Evolutionary conservation across 1,140 invertebrate species (phyloP).

Genomic region (Contarinia nasturtii): DNA sequence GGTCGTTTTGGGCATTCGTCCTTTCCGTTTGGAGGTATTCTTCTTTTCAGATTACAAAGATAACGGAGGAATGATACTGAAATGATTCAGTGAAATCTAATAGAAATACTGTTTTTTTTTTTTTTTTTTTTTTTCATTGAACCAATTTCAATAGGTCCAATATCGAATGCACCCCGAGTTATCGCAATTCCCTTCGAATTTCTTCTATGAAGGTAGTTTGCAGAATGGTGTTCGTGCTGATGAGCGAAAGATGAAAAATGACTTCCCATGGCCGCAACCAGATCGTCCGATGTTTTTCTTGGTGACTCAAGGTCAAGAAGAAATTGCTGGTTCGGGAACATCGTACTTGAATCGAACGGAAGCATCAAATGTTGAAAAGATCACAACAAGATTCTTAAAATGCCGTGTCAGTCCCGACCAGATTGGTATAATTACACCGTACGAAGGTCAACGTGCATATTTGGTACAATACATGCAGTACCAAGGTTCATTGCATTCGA

Average conservation of each 20-base stretch:
- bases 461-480: constrained; percentile 98
- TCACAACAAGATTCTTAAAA: constrained; percentile 82
- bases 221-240: constrained; percentile 97
- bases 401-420: constrained; percentile 93
- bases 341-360: constrained; percentile 98
- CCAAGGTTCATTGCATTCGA: constrained; percentile 88
- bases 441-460: constrained; percentile 97
- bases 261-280: constrained; percentile 93
- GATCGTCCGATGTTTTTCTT: constrained; percentile 99
- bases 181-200: constrained; percentile 94
- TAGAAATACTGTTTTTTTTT: no score
- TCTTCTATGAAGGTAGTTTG: constrained; percentile 97
- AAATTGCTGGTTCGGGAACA: constrained; percentile 95
- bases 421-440: constrained; percentile 99
- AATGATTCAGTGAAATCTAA: no score
- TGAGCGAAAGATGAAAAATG: constrained; percentile 77
- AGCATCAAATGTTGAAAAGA: constrained; percentile 95
- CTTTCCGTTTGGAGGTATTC: constrained; percentile 84
- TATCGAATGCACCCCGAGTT: constrained; percentile 98
- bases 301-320: constrained; percentile 94
- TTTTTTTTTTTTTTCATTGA: no score
- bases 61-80: no score
- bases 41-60: no score
- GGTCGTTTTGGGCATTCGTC: constrained; percentile 88
- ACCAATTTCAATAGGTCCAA: no score